phyloP scores from a whole-genome alignment of 1,140 invertebrate species.

The Lasaia peninsularis region DNA sequence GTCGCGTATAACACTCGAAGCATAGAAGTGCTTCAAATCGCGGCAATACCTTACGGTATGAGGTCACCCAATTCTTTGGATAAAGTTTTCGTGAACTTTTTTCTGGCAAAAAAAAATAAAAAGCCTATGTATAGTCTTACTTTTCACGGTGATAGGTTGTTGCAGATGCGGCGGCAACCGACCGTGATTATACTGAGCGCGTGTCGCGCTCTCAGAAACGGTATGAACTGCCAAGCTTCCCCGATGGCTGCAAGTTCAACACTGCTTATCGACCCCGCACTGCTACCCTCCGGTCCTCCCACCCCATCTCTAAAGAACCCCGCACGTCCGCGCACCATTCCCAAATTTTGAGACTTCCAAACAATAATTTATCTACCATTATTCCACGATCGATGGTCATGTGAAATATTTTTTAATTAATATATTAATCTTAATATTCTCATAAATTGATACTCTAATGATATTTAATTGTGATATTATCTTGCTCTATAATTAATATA shows the following conservation, averaged over 20 bases:
- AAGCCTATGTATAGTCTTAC: background rate
- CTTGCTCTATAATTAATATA: too few species aligned
- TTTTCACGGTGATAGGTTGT: background rate
- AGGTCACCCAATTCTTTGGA: constrained; percentile 1
- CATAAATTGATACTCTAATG: too few species aligned
- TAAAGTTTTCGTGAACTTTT: background rate
- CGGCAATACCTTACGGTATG: background rate
- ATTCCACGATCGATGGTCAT: background rate
- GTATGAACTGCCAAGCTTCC: background rate
- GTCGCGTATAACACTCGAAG: too few species aligned
- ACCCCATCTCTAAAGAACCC: constrained; percentile 2
- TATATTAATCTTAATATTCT: too few species aligned
- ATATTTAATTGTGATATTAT: too few species aligned
- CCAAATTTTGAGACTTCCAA: constrained; percentile 2
- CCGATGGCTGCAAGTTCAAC: background rate
- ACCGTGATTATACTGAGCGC: background rate
- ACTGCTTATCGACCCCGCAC: constrained; percentile 5
- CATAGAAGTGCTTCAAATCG: background rate
- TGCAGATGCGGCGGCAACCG: background rate
- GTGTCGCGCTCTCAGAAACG: background rate
- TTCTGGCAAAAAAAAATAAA: background rate
- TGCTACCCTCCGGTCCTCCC: constrained; percentile 2
- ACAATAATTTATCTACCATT: constrained; percentile 3
- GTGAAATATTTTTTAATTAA: background rate
- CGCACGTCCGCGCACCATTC: constrained; percentile 3